Evolutionary conservation across 2,797 vertebrate genomes (phyloP), one percentile per base, ranked within the genome.

Genomic region (Anguilla obscura): DNA sequence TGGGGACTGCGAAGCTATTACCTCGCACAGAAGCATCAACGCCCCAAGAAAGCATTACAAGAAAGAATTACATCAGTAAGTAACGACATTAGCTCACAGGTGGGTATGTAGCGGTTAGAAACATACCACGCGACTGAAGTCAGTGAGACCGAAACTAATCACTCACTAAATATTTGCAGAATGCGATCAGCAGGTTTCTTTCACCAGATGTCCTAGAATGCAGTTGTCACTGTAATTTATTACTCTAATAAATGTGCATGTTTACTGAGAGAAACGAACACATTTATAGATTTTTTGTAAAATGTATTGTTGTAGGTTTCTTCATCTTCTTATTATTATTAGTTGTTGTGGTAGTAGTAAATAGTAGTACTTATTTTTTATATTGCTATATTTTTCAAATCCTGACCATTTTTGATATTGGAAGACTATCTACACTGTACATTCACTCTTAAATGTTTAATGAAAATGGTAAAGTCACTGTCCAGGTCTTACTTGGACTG

Each of bases 91-190:
- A 30, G 60, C 12, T 88, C 30, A 36, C 3, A 50, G 45, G 60
- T 45, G 18, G 24, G 48, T 69, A 63, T 74, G 30, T 88, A 52
- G 82, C 71, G 63, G 33, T 48, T 88, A 54, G 45, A 88, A 60
- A 85, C 58, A 88, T 88, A 85, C 63, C 87, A 79, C 83, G 60
- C 8, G 60, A 52, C 30, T 85, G 87, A 58, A 88, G 83, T 88
- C 63, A 88, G 83, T 36, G 48, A 69, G 87, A 52, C 36, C 48
- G 83, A 84, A 69, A 85, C 21, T 50, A 33, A 52, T 88, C 87
- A 85, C 58, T 71, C 52, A 36, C 24, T 60, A 69, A 66, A 85
- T 88, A 79, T 88, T 84, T 88, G 30, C 10, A 10, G 40, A 63
- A 84, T 85, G 66, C 58, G 87, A 85, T 88, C 69, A 88, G 83